Base-by-base conservation (phyloP, 2,888 invertebrate species). In the Phrixothrix hirtus region DNA sequence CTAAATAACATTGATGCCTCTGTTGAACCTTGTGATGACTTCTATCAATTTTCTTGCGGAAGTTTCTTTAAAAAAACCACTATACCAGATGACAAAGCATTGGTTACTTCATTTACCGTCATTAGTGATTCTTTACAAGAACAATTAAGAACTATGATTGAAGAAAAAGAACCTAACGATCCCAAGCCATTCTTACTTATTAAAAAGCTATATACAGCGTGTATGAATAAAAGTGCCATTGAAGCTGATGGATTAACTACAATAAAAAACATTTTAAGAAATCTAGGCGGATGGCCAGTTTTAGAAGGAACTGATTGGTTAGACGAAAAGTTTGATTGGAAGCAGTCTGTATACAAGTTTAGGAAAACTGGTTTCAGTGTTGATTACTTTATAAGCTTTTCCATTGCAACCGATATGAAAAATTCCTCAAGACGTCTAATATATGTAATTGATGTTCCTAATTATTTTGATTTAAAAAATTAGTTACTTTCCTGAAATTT, bases 201-300 rank as follows among this genome's bases (percentile, higher is more conserved):
- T 10, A 93, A 93, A 73, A 84, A 85, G 13, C 78, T 95, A 55
- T 95, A 92, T 78, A 83, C 83, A 66, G 86, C 92, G 38, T 95
- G 95, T 76, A 89, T 94, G 85, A 92, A 95, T 71, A 86, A 87
- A 76, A 84, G 85, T 59, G 76, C 85, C 12, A 95, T 96, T 64
- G 93, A 95, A 70, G 78, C 83, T 1, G 82, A 87, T 38, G 95
- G 92, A 0, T 74, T 89, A 31, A 75, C 78, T 1, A 93, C 95
- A 0, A 81, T 95, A 27, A 75, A 83, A 45, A 77, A 81, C 0
- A 85, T 93, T 70, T 75, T 95, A 43, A 79, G 81, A 26, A 78
- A 82, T n/a, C 79, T 96, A 14, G 95, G 96, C 0, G 95, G 95
- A 1, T 97, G 95, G 95, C 96, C 97, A 0, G 88, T 91, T n/a